phyloP scores from a whole-genome alignment of 2,113 vertebrate species.

The Antigone vipio region DNA sequence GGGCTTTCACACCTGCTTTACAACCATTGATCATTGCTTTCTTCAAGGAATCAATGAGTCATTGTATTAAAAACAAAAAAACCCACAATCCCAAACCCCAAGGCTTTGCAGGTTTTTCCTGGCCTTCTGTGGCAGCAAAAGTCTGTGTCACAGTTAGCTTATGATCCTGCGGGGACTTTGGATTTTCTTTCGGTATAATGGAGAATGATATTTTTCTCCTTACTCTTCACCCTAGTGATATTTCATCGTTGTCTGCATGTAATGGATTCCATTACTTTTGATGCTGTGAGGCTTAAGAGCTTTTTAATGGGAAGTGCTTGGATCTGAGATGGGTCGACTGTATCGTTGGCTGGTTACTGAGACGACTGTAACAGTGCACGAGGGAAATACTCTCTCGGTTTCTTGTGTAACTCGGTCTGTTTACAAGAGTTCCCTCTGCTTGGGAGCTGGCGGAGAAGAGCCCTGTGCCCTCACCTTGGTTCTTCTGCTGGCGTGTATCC shows the following conservation, averaged over 20 bases:
- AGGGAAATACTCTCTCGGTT: not conserved
- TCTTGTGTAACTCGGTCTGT: not conserved
- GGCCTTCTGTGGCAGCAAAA: not conserved
- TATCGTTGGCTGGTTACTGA: not conserved
- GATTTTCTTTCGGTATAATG: not conserved
- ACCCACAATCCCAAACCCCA: not conserved
- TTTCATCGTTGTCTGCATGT: not conserved
- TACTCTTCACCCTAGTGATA: not conserved
- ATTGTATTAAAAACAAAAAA: not conserved
- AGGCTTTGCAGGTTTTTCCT: not conserved
- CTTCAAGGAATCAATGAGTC: not conserved
- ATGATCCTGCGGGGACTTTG: not conserved
- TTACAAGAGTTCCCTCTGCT: not conserved
- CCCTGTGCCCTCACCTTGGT: not conserved
- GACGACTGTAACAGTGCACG: not conserved
- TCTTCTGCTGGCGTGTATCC: not conserved
- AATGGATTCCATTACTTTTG: constrained; percentile 14
- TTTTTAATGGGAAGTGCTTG: constrained; percentile 4
- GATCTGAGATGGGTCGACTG: not conserved
- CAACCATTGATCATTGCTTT: not conserved
- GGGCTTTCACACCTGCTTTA: not conserved
- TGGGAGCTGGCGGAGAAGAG: not conserved
- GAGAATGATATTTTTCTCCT: not conserved
- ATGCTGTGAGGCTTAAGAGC: not conserved
- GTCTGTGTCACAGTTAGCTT: not conserved